Evolutionary conservation across 35 echinoderm and acorn worm species (phyloP).

Genomic region (Lytechinus variegatus): DNA sequence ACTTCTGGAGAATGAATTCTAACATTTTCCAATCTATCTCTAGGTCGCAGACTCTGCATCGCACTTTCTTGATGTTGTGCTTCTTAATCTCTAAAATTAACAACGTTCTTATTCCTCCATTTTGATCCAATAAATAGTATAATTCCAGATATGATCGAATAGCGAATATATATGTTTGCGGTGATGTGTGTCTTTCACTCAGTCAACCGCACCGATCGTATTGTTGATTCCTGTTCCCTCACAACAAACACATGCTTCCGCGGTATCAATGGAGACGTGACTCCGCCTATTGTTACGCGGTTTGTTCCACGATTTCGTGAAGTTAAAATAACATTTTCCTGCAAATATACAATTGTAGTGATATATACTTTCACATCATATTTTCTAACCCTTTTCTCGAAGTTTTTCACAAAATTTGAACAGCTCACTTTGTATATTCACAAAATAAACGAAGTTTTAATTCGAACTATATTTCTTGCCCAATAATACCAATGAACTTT

Average conservation of each 20-base stretch:
- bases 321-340: not conserved
- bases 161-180: conserved; percentile 1
- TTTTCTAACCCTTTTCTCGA: not conserved
- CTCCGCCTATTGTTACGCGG: conserved; percentile 14
- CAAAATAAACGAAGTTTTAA: not conserved
- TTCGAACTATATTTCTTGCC: not conserved
- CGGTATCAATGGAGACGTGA: conserved; percentile 33
- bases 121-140: not conserved
- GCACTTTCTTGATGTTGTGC: not conserved
- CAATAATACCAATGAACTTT: not conserved
- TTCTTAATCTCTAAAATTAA: not conserved
- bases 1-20: conserved; percentile 69
- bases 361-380: not conserved
- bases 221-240: not conserved
- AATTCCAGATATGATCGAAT: not conserved
- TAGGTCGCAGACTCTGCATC: not conserved
- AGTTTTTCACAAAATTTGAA: not conserved
- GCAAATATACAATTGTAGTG: not conserved
- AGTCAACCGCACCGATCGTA: not conserved
- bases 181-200: not conserved
- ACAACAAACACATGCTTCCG: conserved; percentile 53
- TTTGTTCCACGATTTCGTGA: not conserved
- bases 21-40: conserved; percentile 36
- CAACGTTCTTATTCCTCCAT: not conserved
- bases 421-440: not conserved